Evolutionary conservation across 2,888 invertebrate species (phyloP).

Genomic region (Polydrusus tereticollis): DNA sequence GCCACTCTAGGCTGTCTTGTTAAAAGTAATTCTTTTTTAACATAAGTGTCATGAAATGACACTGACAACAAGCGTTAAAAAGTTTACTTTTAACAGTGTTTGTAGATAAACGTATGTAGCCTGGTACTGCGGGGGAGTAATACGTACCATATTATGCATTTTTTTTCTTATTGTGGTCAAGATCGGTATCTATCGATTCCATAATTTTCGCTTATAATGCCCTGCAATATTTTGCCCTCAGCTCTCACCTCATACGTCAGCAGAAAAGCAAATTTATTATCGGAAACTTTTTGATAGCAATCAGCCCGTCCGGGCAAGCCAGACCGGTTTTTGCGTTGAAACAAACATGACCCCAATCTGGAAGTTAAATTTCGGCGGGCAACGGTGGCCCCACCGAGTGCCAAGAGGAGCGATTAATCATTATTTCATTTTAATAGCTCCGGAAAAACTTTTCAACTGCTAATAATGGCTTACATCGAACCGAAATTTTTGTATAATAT

Average conservation of each 20-base stretch:
- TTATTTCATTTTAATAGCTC: constrained; percentile 38
- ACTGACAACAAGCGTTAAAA: too few species aligned
- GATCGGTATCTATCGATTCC: background rate
- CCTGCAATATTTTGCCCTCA: background rate
- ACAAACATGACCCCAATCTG: constrained; percentile 39
- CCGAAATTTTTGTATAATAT: background rate
- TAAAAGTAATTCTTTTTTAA: too few species aligned
- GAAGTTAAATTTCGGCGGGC: constrained; percentile 28
- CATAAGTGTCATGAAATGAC: too few species aligned
- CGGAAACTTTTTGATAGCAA: constrained; percentile 13
- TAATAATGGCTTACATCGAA: constrained; percentile 8
- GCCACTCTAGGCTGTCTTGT: too few species aligned
- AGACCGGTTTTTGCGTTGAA: constrained; percentile 19
- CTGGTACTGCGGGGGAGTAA: too few species aligned
- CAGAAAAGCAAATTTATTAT: background rate
- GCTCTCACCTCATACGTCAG: background rate
- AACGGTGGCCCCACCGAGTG: constrained; percentile 10
- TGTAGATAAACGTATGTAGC: too few species aligned
- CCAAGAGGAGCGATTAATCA: constrained; percentile 38
- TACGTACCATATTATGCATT: too few species aligned
- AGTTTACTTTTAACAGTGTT: too few species aligned
- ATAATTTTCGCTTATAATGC: constrained; percentile 10
- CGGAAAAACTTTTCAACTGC: constrained; percentile 40
- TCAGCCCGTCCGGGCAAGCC: constrained; percentile 1
- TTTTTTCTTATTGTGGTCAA: background rate